These are phyloP conservation scores for Marisa cornuarietis DNA, from an alignment of 1,140 invertebrate species.

Conservation along the genomic window DNA sequence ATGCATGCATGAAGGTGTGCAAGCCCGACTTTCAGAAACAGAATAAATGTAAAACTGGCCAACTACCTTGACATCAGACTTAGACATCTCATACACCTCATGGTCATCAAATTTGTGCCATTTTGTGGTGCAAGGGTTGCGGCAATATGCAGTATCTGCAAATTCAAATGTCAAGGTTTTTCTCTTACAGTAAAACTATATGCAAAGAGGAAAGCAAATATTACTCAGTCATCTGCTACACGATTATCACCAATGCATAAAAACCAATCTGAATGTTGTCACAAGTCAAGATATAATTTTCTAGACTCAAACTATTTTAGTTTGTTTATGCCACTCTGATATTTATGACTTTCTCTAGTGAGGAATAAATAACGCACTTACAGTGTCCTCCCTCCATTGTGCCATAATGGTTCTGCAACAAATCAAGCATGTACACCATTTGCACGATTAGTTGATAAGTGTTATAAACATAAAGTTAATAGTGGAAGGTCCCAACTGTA, in stretches of 20 bases:
- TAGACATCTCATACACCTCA: slow-evolving; percentile 78
- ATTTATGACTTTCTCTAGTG: too few relatives aligned
- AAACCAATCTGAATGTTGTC: too few relatives aligned
- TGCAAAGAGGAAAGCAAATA: too few relatives aligned
- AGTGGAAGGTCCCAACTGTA: too few relatives aligned
- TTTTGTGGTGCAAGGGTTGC: slow-evolving; percentile 71
- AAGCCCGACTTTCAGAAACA: too few relatives aligned
- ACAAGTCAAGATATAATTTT: too few relatives aligned
- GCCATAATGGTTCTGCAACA: slow-evolving; percentile 82
- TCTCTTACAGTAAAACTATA: background rate
- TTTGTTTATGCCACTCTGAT: background rate
- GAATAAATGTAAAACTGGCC: too few relatives aligned
- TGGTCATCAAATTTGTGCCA: slow-evolving; percentile 95
- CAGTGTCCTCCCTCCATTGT: slow-evolving; percentile 90
- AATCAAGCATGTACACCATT: slow-evolving; percentile 16
- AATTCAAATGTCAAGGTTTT: slow-evolving; percentile 3
- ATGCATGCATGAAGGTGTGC: too few relatives aligned
- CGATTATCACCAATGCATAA: too few relatives aligned
- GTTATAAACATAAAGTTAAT: too few relatives aligned
- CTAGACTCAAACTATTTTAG: background rate
- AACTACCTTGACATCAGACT: slow-evolving; percentile 72
- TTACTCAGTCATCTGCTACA: too few relatives aligned
- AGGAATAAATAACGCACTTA: slow-evolving; percentile 50
- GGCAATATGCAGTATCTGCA: slow-evolving; percentile 78
- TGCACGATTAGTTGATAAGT: too few relatives aligned